phyloP scores from a whole-genome alignment of 2,113 vertebrate species.

The Paradisaea rubra region DNA sequence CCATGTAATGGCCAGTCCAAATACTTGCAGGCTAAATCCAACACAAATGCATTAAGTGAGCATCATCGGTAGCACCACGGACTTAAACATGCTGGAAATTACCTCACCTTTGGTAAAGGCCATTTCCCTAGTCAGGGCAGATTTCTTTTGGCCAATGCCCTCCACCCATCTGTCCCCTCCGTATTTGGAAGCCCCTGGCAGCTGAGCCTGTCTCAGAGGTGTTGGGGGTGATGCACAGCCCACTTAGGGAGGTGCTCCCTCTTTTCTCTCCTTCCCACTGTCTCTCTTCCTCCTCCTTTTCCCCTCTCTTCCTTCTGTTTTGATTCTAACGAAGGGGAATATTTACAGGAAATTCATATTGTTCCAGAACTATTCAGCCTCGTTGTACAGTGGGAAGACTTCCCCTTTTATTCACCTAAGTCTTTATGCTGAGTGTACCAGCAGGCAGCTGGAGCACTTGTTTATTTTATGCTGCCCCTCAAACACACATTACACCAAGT shows the following conservation, averaged over 20 bases:
- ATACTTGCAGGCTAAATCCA: background rate
- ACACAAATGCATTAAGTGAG: background rate
- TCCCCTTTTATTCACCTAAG: background rate
- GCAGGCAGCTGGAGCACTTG: background rate
- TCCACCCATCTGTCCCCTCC: background rate
- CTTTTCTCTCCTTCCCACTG: background rate
- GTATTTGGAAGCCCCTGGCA: background rate
- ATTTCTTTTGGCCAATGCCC: background rate
- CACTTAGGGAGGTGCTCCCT: background rate
- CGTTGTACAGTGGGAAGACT: background rate
- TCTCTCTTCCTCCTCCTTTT: too few relatives aligned
- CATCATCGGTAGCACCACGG: background rate
- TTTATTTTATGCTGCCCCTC: background rate
- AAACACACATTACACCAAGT: background rate
- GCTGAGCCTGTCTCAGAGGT: background rate
- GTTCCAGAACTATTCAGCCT: background rate
- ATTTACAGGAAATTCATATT: background rate
- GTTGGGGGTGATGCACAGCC: fast-evolving
- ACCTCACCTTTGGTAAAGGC: background rate
- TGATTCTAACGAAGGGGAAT: background rate
- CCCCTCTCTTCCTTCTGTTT: background rate
- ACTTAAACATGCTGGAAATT: background rate
- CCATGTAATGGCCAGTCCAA: background rate
- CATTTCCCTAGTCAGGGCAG: background rate
- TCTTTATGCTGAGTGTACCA: background rate